Percentiles rank a stretch among this genome's conserved stretches.
Evolutionary conservation across 1,140 invertebrate genomes (phyloP).

Genomic region (Brachionus paranguensis): DNA sequence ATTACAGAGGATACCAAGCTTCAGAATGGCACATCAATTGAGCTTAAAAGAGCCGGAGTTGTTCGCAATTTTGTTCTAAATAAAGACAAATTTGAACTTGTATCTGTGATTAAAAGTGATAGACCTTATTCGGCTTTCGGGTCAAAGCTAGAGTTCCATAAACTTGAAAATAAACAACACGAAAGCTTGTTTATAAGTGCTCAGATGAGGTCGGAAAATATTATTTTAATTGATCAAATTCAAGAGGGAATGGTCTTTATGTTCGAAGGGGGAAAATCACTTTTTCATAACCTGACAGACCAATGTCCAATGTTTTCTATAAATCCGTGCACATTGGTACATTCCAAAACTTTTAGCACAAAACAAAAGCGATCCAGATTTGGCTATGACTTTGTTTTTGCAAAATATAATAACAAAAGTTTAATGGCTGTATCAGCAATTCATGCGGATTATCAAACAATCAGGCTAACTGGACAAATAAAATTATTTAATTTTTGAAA

Average conservation of each 20-base stretch:
- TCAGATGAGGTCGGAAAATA: conserved; percentile 42
- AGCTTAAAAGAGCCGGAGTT: conserved; percentile 43
- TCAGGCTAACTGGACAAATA: background rate
- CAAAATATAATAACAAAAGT: background rate
- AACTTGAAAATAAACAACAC: conserved; percentile 44
- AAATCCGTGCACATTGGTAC: background rate
- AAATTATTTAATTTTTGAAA: no score
- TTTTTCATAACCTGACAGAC: background rate
- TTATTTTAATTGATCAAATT: background rate
- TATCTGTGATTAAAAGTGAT: conserved; percentile 45
- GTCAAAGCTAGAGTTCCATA: conserved; percentile 43
- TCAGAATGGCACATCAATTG: background rate
- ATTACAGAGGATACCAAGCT: conserved; percentile 41
- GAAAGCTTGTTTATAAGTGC: conserved; percentile 46
- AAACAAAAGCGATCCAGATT: conserved; percentile 11
- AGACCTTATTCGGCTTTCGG: conserved; percentile 46
- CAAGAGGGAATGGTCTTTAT: conserved; percentile 28
- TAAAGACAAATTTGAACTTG: background rate
- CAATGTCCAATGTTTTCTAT: background rate
- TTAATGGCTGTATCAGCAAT: background rate
- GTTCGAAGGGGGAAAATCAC: background rate
- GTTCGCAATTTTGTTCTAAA: conserved; percentile 44
- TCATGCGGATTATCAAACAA: background rate
- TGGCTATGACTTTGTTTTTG: conserved; percentile 19
- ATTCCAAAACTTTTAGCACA: background rate